phyloP scores from a whole-genome alignment of 2,113 vertebrate genomes.

The Ailuropoda melanoleuca region DNA sequence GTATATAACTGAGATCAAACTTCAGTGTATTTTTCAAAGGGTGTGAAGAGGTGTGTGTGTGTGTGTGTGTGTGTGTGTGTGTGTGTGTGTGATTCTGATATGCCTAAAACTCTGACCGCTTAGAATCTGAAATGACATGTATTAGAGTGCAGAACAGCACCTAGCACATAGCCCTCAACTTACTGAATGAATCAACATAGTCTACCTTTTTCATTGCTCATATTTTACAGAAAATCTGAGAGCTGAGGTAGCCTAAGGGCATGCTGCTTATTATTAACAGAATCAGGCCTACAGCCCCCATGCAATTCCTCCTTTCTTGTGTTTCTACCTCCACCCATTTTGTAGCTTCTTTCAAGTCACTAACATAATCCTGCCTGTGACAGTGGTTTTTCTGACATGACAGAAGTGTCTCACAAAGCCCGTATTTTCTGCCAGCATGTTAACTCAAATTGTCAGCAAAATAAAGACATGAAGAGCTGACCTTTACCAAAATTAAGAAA shows the following conservation, averaged over 20 bases:
- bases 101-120: constrained; percentile 1
- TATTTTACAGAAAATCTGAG: constrained; percentile 8
- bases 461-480: constrained; percentile 25
- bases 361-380: not conserved
- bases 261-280: not conserved
- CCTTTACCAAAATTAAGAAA: constrained; percentile 53
- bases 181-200: not conserved
- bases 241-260: not conserved
- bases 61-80: not conserved
- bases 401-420: not conserved
- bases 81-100: not conserved
- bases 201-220: constrained; percentile 4
- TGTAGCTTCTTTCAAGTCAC: constrained; percentile 31
- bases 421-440: constrained; percentile 5
- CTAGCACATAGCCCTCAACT: not conserved
- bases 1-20: not conserved
- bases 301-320: not conserved
- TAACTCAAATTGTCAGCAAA: constrained; percentile 42
- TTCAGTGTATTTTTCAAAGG: constrained; percentile 35
- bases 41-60: not conserved
- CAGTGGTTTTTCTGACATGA: constrained; percentile 30
- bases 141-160: not conserved
- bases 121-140: not conserved
- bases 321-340: not conserved
- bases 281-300: not conserved